These are phyloP conservation scores for Paelopatides confundens DNA, from an alignment of 53 echinoderm and acorn worm species.

Conservation along the genomic window DNA sequence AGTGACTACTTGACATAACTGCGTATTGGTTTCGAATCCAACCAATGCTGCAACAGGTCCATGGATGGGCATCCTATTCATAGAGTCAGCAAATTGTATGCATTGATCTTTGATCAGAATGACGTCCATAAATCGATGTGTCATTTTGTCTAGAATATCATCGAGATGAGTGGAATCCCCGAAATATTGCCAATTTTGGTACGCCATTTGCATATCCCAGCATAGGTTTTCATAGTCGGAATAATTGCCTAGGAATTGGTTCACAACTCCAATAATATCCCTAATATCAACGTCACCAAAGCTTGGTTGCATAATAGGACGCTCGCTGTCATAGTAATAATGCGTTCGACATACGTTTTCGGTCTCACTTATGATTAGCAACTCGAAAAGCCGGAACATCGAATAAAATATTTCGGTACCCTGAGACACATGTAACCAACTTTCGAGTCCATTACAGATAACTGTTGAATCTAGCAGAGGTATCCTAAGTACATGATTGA, in stretches of 20 bases:
- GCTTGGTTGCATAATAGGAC: not conserved
- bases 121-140: not conserved
- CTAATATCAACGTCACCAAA: not conserved
- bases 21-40: slow-evolving; percentile 25
- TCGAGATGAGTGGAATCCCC: slow-evolving; percentile 10
- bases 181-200: not conserved
- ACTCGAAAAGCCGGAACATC: not conserved
- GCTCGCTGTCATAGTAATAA: not conserved
- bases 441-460: not conserved
- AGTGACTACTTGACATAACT: not conserved
- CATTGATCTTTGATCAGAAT: not conserved
- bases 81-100: not conserved
- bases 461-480: not conserved
- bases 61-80: not conserved
- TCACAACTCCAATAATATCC: slow-evolving; percentile 6
- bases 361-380: not conserved
- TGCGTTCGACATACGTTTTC: slow-evolving; percentile 8
- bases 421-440: not conserved
- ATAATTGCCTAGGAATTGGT: slow-evolving; percentile 28
- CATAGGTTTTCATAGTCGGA: slow-evolving; percentile 31
- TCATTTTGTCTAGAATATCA: not conserved
- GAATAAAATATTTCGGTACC: not conserved
- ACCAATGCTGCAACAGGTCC: slow-evolving; percentile 18
- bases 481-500: not conserved
- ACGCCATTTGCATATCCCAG: slow-evolving; percentile 28